Evolutionary conservation across 2,113 vertebrate genomes (phyloP).

Genomic region (Tetrax tetrax): DNA sequence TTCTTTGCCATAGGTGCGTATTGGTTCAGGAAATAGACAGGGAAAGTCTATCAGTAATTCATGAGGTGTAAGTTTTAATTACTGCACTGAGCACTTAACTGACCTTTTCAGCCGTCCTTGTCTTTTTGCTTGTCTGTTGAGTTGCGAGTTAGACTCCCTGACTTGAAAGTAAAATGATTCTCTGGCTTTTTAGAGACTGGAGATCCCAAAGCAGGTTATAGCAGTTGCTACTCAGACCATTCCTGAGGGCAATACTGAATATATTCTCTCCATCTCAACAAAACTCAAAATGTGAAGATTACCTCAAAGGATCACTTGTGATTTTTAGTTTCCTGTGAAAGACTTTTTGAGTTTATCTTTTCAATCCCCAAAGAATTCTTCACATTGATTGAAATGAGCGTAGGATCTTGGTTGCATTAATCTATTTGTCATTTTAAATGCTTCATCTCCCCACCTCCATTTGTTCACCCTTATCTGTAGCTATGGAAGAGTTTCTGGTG

Average conservation of each 20-base stretch:
- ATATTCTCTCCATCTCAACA: background rate
- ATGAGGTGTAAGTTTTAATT: background rate
- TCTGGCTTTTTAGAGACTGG: background rate
- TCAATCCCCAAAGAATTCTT: background rate
- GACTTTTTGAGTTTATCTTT: background rate
- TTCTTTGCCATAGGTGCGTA: accelerated
- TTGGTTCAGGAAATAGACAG: background rate
- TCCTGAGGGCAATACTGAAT: background rate
- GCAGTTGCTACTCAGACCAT: background rate
- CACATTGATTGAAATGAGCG: background rate
- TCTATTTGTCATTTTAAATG: background rate
- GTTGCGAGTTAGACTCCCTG: background rate
- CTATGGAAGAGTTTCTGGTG: background rate
- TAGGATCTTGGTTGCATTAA: background rate
- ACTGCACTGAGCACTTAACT: background rate
- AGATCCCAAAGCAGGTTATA: background rate
- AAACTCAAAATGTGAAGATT: background rate
- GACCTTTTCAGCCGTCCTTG: conserved; percentile 11
- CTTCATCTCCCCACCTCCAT: background rate
- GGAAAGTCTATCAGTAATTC: background rate
- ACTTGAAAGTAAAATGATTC: background rate
- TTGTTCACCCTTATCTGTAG: background rate
- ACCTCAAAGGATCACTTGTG: background rate
- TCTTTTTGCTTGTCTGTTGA: background rate
- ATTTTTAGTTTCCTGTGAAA: background rate